Conservation (phyloP, 2,888 invertebrate species). For the Mythimna albipuncta region DNA sequence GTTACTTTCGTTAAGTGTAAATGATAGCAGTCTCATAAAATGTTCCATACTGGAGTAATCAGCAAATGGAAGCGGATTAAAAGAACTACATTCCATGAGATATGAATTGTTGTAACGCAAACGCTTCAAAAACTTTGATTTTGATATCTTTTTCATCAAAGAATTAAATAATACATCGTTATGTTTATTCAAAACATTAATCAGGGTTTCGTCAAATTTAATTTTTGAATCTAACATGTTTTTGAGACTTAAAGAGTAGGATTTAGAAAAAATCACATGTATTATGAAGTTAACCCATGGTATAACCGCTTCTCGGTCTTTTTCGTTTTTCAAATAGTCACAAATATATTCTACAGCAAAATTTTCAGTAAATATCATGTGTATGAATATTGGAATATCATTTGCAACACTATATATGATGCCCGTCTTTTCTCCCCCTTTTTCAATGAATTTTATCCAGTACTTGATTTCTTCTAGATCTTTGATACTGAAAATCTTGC, state of each 20-base stretch:
- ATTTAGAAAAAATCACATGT: not conserved
- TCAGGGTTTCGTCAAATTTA: not conserved
- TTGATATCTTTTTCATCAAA: not conserved
- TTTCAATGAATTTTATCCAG: not conserved
- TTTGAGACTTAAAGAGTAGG: not conserved
- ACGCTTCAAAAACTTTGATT: not conserved
- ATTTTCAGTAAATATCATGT: conserved; percentile 2
- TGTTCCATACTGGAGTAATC: not conserved
- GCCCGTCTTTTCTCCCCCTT: not conserved
- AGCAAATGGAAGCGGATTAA: not conserved
- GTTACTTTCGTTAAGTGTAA: not conserved
- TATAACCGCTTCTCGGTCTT: not conserved
- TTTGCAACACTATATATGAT: not conserved
- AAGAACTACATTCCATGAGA: not conserved
- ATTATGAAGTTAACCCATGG: not conserved
- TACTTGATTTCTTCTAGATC: not conserved
- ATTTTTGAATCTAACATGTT: not conserved
- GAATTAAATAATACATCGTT: not conserved
- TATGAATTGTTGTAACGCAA: not conserved
- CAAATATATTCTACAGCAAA: conserved; percentile 3
- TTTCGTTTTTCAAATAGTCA: not conserved
- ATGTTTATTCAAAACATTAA: not conserved
- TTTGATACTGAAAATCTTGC: not conserved
- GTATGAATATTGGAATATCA: not conserved
- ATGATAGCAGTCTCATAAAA: not conserved